Evolutionary conservation across 2,113 vertebrate genomes (phyloP).

Genomic region (Cavia porcellus): DNA sequence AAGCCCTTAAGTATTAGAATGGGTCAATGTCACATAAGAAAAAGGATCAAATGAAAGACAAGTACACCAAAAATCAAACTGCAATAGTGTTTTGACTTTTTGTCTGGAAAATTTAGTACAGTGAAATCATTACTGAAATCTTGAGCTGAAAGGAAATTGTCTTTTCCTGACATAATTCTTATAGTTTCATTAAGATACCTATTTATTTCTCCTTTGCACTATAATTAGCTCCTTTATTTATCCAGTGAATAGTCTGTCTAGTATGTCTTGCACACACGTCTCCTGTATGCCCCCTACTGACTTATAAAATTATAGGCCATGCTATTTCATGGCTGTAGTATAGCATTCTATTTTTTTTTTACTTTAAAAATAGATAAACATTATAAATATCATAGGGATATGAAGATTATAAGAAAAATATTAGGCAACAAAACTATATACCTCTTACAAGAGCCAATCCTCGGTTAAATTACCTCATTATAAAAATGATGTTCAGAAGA

Average conservation of each 20-base stretch:
- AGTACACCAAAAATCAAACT: background rate
- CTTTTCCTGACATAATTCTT: background rate
- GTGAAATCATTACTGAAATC: background rate
- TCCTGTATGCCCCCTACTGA: slow-evolving; percentile 70
- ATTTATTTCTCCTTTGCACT: background rate
- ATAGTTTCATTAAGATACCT: background rate
- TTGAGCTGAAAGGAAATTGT: background rate
- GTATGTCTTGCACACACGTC: background rate
- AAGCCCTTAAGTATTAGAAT: background rate
- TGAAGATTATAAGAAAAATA: background rate
- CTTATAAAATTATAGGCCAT: background rate
- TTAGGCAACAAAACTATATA: background rate
- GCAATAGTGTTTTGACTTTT: background rate
- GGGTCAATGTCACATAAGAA: background rate
- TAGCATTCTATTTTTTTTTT: slow-evolving; percentile 17
- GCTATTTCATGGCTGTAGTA: background rate
- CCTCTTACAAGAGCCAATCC: slow-evolving; percentile 3
- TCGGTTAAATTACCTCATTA: background rate
- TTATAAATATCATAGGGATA: background rate
- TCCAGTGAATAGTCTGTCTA: background rate
- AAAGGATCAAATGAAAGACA: background rate
- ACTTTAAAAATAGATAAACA: background rate
- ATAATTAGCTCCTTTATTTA: background rate
- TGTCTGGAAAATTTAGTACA: background rate
- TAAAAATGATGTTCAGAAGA: background rate